Percentiles rank a stretch among this genome's conserved stretches.
These are phyloP conservation scores for Oxygymnocypris stewartii DNA, from an alignment of 2,113 vertebrate genomes.

Conservation along the genomic window DNA sequence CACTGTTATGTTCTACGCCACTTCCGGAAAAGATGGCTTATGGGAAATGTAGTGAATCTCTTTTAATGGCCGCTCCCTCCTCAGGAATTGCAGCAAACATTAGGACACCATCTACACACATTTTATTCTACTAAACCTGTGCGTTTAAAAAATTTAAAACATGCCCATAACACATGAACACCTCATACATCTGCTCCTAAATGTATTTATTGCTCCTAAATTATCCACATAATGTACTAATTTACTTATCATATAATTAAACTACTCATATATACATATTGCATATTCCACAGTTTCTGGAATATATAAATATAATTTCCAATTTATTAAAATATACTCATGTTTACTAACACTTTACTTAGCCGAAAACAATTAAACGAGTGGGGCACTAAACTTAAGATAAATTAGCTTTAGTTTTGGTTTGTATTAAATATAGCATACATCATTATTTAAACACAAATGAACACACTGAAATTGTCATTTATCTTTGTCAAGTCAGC, in stretches of 20 bases:
- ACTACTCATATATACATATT: not conserved
- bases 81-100: not conserved
- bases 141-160: not conserved
- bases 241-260: not conserved
- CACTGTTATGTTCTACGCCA: slow-evolving; percentile 54
- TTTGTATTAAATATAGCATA: too few species aligned
- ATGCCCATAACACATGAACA: too few species aligned
- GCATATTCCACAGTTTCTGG: not conserved
- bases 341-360: too few species aligned
- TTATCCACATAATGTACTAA: not conserved
- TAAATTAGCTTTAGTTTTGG: too few species aligned
- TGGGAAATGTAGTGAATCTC: slow-evolving; percentile 67
- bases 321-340: too few species aligned
- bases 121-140: not conserved
- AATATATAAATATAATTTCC: not conserved
- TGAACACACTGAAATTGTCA: too few species aligned
- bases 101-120: not conserved
- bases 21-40: slow-evolving; percentile 56
- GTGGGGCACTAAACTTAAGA: too few species aligned
- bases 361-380: too few species aligned
- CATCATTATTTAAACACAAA: too few species aligned
- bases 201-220: not conserved
- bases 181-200: not conserved
- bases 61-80: not conserved
- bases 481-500: too few species aligned